Evolutionary conservation across 64 coral and sea anemone genomes (phyloP).

Genomic region (Porites australiensis): DNA sequence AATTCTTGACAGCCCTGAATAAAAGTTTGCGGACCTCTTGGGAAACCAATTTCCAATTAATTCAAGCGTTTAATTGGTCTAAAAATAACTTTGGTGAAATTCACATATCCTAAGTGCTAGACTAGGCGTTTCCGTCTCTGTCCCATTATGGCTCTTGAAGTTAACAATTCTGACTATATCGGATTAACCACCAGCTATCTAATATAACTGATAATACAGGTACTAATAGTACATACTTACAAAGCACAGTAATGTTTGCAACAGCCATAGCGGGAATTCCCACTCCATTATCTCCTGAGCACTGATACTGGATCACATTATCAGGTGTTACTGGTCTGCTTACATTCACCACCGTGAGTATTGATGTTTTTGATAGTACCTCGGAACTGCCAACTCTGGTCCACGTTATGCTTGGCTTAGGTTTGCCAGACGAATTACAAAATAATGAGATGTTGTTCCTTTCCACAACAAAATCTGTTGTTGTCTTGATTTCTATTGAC

Average conservation of each 20-base stretch:
- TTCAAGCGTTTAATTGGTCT: too few species aligned
- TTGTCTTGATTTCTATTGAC: background rate
- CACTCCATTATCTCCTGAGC: background rate
- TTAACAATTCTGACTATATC: too few species aligned
- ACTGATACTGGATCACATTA: slow-evolving; percentile 2
- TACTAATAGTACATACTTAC: background rate
- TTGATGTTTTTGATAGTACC: background rate
- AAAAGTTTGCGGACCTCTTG: too few species aligned
- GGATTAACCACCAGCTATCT: too few species aligned
- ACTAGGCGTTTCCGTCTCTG: too few species aligned
- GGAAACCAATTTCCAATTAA: too few species aligned
- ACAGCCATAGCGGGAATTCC: background rate
- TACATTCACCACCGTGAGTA: background rate
- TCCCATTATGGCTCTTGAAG: too few species aligned
- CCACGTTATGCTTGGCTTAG: background rate
- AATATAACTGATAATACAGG: too few species aligned
- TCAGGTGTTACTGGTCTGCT: background rate
- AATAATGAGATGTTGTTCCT: background rate
- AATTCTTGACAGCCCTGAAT: too few species aligned
- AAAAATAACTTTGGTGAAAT: too few species aligned
- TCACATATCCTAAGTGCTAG: too few species aligned
- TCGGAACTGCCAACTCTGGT: background rate
- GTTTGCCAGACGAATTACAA: slow-evolving; percentile 4
- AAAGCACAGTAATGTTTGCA: background rate
- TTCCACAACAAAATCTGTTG: background rate